Percentiles rank a stretch among this genome's conserved stretches.
phyloP scores from a whole-genome alignment of 2,113 vertebrate species.

The Marmota monax region DNA sequence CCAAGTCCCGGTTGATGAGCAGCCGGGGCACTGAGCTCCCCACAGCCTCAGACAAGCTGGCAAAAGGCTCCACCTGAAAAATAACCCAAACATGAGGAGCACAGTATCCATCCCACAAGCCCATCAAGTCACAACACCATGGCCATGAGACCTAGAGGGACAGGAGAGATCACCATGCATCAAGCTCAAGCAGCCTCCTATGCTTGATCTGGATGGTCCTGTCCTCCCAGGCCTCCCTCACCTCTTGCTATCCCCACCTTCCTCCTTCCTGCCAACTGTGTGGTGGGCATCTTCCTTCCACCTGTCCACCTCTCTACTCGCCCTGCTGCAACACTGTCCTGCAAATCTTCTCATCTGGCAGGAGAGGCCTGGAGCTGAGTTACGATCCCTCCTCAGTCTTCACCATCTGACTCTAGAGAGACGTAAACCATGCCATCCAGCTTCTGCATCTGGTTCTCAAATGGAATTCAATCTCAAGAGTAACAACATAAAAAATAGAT shows the following conservation, averaged over 20 bases:
- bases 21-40: constrained; percentile 91
- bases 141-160: neutral
- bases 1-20: constrained; percentile 94
- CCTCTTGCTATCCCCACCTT: neutral
- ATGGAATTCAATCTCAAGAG: neutral
- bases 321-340: neutral
- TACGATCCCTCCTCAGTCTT: neutral
- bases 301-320: neutral
- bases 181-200: neutral
- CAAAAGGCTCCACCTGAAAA: constrained; percentile 96
- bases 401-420: neutral
- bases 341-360: neutral
- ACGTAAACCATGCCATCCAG: neutral
- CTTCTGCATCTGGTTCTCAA: neutral
- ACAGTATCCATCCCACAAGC: accelerated
- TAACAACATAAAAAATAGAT: neutral
- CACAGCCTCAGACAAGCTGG: constrained; percentile 92
- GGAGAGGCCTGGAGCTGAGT: neutral
- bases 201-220: accelerated
- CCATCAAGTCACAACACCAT: neutral
- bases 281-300: neutral
- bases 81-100: neutral
- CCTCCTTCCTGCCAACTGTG: neutral
- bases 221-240: neutral
- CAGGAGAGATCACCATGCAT: neutral